A percentile compares a stretch with the other conserved stretches of the same genome.
Evolutionary conservation across 92 coral and sea anemone genomes (phyloP).

Genomic region (Nematostella vectensis): DNA sequence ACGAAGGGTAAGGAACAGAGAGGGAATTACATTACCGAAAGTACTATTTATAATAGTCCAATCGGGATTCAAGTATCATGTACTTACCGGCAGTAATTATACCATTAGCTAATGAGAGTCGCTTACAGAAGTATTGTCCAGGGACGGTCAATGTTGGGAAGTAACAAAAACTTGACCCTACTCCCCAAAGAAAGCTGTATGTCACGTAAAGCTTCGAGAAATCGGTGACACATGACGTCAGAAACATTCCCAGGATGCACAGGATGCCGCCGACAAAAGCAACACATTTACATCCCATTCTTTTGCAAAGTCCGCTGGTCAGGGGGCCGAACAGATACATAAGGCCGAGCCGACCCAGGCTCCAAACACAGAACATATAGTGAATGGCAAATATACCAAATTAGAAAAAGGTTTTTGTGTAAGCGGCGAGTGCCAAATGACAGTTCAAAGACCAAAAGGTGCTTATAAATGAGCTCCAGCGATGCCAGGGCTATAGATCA

Average conservation of each 20-base stretch:
- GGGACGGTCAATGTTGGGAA: constrained; percentile 84
- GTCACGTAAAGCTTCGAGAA: constrained; percentile 68
- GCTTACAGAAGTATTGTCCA: constrained; percentile 67
- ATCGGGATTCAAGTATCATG: too few relatives aligned
- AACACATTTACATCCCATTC: constrained; percentile 66
- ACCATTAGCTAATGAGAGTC: constrained; percentile 62
- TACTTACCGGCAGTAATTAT: constrained; percentile 65
- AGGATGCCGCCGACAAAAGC: constrained; percentile 74
- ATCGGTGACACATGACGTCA: constrained; percentile 79
- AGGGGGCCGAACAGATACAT: constrained; percentile 90
- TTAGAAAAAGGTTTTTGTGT: too few relatives aligned
- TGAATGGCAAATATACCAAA: neutral
- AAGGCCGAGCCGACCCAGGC: constrained; percentile 96
- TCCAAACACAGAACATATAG: constrained; percentile 5
- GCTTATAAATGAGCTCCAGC: too few relatives aligned
- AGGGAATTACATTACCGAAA: too few relatives aligned
- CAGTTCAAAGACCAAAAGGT: too few relatives aligned
- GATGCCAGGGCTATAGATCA: too few relatives aligned
- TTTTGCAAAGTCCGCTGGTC: constrained; percentile 77
- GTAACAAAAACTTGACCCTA: constrained; percentile 92
- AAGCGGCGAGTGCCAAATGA: too few relatives aligned
- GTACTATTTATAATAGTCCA: too few relatives aligned
- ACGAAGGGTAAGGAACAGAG: too few relatives aligned
- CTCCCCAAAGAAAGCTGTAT: constrained; percentile 82
- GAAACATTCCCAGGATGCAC: constrained; percentile 73